Conservation (phyloP, 2,888 invertebrate species). For the Cephonodes hylas region DNA sequence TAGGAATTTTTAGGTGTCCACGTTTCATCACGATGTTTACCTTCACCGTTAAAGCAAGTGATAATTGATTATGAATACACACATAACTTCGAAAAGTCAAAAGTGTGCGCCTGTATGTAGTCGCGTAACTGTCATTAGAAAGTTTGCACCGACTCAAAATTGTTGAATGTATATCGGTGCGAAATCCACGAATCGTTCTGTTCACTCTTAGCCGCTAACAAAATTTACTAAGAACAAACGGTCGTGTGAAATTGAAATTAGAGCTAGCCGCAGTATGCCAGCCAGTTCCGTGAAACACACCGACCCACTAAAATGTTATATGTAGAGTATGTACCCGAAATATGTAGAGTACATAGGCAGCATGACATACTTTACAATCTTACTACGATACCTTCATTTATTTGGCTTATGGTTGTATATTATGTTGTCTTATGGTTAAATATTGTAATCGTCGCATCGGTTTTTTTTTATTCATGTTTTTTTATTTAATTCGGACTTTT, state of each 20-base stretch:
- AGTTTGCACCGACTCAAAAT: conserved; percentile 10
- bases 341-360: neutral
- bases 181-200: conserved; percentile 50
- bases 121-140: conserved; percentile 8
- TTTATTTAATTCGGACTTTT: too few species aligned
- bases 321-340: conserved; percentile 20
- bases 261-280: conserved; percentile 11
- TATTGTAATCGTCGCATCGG: neutral
- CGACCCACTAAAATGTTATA: conserved; percentile 49
- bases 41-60: too few species aligned
- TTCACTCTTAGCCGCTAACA: conserved; percentile 45
- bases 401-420: neutral
- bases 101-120: neutral
- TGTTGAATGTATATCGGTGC: conserved; percentile 36
- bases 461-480: too few species aligned
- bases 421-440: neutral
- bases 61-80: too few species aligned
- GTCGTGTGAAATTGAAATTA: conserved; percentile 57
- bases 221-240: conserved; percentile 59
- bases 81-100: too few species aligned
- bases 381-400: neutral
- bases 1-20: too few species aligned
- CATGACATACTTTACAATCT: neutral
- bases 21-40: too few species aligned
- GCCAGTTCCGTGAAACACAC: conserved; percentile 45